Percentiles rank a stretch among this genome's conserved stretches.
Evolutionary conservation across 2,113 vertebrate genomes (phyloP).

Genomic region (Rhinopithecus roxellana): DNA sequence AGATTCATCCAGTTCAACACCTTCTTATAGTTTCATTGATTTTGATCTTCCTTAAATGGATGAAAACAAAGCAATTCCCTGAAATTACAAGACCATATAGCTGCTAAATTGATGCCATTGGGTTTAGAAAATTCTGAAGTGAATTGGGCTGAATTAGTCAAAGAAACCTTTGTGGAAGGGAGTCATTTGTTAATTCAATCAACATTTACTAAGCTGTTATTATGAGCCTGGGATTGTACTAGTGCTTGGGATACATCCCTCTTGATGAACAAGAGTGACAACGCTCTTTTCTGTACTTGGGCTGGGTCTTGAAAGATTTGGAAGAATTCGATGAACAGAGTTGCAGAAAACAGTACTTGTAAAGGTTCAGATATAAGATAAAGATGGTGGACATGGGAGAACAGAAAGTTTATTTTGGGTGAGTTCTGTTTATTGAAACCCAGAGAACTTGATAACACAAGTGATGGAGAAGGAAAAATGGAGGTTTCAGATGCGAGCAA

Average conservation of each 20-base stretch:
- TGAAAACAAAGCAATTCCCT: conserved; percentile 5
- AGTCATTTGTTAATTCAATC: not conserved
- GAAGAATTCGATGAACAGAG: not conserved
- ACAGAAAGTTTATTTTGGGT: not conserved
- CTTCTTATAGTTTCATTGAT: not conserved
- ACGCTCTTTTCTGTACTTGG: not conserved
- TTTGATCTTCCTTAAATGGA: not conserved
- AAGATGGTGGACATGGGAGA: not conserved
- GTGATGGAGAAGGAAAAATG: not conserved
- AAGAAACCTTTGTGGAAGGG: not conserved
- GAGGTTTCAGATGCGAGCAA: not conserved
- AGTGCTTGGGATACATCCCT: not conserved
- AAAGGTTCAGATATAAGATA: conserved; percentile 13
- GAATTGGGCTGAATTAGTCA: not conserved
- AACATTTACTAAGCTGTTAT: not conserved
- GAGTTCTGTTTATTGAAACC: not conserved
- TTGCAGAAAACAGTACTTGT: not conserved
- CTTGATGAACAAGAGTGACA: not conserved
- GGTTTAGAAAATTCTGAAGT: not conserved
- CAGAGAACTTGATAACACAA: not conserved
- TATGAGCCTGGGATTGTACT: not conserved
- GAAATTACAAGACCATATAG: not conserved
- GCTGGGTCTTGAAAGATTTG: not conserved
- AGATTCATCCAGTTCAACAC: not conserved
- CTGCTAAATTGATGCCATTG: not conserved